Conservation (phyloP, 2,888 invertebrate genomes). For the Campaea margaritaria region DNA sequence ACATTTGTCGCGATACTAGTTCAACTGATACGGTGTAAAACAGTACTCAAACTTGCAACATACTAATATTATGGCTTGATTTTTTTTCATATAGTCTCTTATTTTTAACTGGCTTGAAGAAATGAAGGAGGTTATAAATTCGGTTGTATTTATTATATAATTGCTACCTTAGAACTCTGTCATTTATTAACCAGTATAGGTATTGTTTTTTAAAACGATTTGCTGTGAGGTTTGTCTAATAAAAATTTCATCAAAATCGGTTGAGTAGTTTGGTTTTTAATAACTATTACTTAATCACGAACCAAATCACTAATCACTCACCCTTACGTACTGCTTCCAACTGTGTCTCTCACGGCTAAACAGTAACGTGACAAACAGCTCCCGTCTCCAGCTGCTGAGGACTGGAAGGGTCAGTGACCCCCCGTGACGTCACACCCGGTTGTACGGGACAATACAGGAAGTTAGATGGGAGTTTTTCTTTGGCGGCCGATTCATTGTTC, state of each 20-base stretch:
- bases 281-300: too few relatives aligned
- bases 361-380: slow-evolving; percentile 19
- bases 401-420: slow-evolving; percentile 21
- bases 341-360: slow-evolving; percentile 2
- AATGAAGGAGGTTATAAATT: too few relatives aligned
- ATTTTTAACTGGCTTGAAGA: too few relatives aligned
- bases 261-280: too few relatives aligned
- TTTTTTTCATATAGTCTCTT: too few relatives aligned
- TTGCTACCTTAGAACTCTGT: too few relatives aligned
- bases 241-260: too few relatives aligned
- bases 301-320: neutral
- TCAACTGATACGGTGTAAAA: neutral
- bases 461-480: neutral
- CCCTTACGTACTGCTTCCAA: slow-evolving; percentile 5
- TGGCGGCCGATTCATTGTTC: neutral
- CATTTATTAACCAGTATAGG: too few relatives aligned
- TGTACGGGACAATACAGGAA: slow-evolving; percentile 6
- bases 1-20: slow-evolving; percentile 9
- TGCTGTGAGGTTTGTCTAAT: too few relatives aligned
- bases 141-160: too few relatives aligned
- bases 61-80: too few relatives aligned
- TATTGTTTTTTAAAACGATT: too few relatives aligned
- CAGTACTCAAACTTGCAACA: slow-evolving; percentile 1
- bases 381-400: slow-evolving; percentile 15
- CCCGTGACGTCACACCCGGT: slow-evolving; percentile 12